A percentile compares a stretch with the other conserved stretches of the same genome.
phyloP scores from a whole-genome alignment of 2,797 vertebrate species.

The Poecilia velifera region DNA sequence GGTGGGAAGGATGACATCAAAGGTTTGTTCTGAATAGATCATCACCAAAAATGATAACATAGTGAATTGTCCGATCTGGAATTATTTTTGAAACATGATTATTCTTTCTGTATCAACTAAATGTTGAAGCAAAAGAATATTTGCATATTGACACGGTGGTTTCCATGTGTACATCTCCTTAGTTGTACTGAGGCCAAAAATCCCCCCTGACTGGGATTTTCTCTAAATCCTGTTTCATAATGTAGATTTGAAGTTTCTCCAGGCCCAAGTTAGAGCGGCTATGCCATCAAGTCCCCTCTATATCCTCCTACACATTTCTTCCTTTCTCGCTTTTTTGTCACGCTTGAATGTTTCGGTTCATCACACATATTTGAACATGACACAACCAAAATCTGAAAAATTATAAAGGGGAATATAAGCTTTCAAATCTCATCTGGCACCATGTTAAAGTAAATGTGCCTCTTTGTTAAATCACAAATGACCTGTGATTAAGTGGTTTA shows the following conservation, averaged over 20 bases:
- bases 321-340: neutral
- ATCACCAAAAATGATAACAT: neutral
- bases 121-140: neutral
- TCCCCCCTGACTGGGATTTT: neutral
- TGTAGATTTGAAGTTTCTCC: neutral
- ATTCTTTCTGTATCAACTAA: neutral
- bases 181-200: neutral
- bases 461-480: neutral
- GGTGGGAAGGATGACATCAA: neutral
- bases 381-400: neutral
- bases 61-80: neutral
- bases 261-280: neutral
- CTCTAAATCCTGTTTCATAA: neutral
- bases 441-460: neutral
- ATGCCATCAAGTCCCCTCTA: neutral
- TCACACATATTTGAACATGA: neutral
- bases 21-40: neutral
- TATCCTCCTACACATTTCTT: neutral
- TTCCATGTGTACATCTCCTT: neutral
- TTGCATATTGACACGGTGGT: neutral
- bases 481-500: neutral
- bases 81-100: neutral
- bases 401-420: neutral
- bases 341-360: neutral
- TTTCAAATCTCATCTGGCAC: neutral